Evolutionary conservation across 2,113 vertebrate genomes (phyloP).

Genomic region (Bubo scandiacus): DNA sequence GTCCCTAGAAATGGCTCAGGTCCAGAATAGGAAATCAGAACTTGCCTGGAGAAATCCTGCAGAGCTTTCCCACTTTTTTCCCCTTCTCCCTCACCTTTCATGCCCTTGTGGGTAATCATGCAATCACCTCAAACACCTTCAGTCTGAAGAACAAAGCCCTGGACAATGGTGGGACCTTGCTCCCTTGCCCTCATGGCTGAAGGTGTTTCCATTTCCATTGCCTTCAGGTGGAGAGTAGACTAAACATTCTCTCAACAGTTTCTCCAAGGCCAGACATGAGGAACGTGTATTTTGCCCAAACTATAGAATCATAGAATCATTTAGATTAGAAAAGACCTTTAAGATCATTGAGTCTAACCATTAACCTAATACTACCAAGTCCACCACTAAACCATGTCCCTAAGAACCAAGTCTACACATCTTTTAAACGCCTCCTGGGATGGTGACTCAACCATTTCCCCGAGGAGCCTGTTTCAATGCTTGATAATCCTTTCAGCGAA

Average conservation of each 20-base stretch:
- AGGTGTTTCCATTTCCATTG: neutral
- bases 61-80: neutral
- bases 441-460: neutral
- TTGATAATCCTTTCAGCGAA: rapidly evolving
- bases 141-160: neutral
- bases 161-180: neutral
- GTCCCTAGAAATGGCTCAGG: neutral
- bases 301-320: neutral
- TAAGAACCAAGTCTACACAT: rapidly evolving
- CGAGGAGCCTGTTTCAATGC: neutral
- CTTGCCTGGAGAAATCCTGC: neutral
- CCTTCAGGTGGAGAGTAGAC: neutral
- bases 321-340: neutral
- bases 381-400: neutral
- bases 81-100: neutral
- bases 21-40: neutral
- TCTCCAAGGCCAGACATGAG: neutral
- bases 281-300: neutral
- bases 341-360: rapidly evolving
- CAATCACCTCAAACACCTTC: neutral
- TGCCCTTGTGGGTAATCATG: neutral
- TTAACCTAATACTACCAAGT: neutral
- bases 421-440: neutral
- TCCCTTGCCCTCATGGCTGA: neutral
- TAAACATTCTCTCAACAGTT: neutral